These are phyloP conservation scores for Unio pictorum DNA, from an alignment of 2,888 invertebrate genomes.

Conservation along the genomic window DNA sequence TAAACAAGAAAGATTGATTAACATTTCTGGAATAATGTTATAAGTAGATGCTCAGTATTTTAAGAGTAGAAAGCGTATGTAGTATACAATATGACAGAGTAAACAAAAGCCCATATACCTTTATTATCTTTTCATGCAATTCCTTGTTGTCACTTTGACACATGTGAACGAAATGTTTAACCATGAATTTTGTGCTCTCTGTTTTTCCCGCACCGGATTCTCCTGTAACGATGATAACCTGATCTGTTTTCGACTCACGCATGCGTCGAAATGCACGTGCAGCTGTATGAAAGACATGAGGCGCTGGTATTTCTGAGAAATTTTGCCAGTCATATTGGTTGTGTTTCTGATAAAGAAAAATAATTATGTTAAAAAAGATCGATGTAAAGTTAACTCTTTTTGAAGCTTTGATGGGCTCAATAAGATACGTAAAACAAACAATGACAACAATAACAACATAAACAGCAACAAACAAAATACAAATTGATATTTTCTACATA, in stretches of 20 bases:
- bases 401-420: too few relatives aligned
- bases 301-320: conserved; percentile 7
- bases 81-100: too few relatives aligned
- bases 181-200: conserved; percentile 53
- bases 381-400: too few relatives aligned
- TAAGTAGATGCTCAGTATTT: too few relatives aligned
- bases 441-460: too few relatives aligned
- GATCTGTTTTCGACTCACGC: conserved; percentile 15
- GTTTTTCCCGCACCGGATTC: conserved; percentile 66
- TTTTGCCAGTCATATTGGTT: conserved; percentile 19
- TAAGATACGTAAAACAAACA: too few relatives aligned
- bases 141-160: conserved; percentile 33
- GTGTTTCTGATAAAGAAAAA: conserved; percentile 13
- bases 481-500: too few relatives aligned
- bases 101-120: conserved; percentile 13
- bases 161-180: conserved; percentile 43
- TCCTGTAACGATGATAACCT: conserved; percentile 46
- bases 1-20: too few relatives aligned
- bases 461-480: too few relatives aligned
- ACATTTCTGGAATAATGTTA: too few relatives aligned
- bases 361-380: background rate
- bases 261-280: conserved; percentile 18
- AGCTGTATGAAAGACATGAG: conserved; percentile 21
- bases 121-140: conserved; percentile 39
- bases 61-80: too few relatives aligned